Evolutionary conservation across 2,888 invertebrate species (phyloP).

Genomic region (Anaspis maculata): DNA sequence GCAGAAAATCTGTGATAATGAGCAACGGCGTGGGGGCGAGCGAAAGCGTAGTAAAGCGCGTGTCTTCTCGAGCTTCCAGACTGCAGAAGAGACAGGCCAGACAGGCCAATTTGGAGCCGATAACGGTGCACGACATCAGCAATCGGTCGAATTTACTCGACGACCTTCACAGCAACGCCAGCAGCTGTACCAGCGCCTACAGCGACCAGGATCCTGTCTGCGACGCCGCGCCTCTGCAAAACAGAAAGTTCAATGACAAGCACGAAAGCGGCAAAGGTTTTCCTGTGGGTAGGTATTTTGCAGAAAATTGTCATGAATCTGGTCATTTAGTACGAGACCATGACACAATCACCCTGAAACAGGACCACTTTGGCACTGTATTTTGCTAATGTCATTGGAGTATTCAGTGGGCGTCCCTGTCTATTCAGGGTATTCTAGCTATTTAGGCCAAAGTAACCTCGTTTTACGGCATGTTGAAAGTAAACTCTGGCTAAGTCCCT

Average conservation of each 20-base stretch:
- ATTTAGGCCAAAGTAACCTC: no score
- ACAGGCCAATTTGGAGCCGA: slow-evolving; percentile 36
- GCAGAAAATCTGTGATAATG: slow-evolving; percentile 28
- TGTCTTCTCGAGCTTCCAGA: slow-evolving; percentile 34
- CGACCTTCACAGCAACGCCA: slow-evolving; percentile 42
- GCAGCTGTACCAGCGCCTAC: slow-evolving; percentile 45
- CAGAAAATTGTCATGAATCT: no score
- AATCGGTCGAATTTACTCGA: slow-evolving; percentile 39
- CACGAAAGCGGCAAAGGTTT: slow-evolving; percentile 40
- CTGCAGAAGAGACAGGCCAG: slow-evolving; percentile 39
- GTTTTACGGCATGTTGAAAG: no score
- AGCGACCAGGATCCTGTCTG: slow-evolving; percentile 40
- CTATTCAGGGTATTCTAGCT: no score
- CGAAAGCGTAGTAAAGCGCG: slow-evolving; percentile 4
- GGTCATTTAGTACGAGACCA: no score
- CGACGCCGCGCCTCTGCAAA: slow-evolving; percentile 40
- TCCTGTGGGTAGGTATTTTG: no score
- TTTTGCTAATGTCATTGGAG: no score
- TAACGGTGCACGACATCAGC: slow-evolving; percentile 33
- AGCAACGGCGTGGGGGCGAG: no score
- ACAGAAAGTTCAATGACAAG: slow-evolving; percentile 40
- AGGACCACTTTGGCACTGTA: no score
- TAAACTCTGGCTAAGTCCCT: no score
- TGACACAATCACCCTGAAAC: no score
- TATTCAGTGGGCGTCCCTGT: no score